A percentile compares a stretch with the other conserved stretches of the same genome.
phyloP scores from a whole-genome alignment of 2,113 vertebrate genomes.

The Pteronura brasiliensis region DNA sequence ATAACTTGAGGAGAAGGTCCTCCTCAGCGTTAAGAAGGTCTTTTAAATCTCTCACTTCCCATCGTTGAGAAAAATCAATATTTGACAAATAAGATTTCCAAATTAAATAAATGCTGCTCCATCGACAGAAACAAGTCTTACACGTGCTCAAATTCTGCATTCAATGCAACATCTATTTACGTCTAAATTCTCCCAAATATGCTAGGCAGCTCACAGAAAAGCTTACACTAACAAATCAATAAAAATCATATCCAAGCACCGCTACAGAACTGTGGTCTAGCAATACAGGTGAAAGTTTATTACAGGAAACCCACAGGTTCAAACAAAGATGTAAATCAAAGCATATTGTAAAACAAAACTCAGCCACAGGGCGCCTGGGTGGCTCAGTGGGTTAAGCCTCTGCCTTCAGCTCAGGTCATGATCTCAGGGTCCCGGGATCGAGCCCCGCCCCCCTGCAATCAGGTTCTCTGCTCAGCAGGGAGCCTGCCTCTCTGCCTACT shows the following conservation, averaged over 20 bases:
- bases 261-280: background rate
- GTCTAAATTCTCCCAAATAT: background rate
- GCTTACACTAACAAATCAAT: slow-evolving; percentile 4
- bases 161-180: background rate
- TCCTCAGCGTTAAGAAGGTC: slow-evolving; percentile 13
- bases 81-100: background rate
- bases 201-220: slow-evolving; percentile 7
- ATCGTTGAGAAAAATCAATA: background rate
- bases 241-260: slow-evolving; percentile 24
- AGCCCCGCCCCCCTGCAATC: no score
- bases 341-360: background rate
- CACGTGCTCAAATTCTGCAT: background rate
- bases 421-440: no score
- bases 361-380: background rate
- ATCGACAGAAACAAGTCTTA: background rate
- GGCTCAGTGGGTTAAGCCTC: no score
- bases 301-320: background rate
- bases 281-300: background rate
- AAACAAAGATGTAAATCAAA: background rate
- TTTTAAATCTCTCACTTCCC: background rate
- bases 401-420: no score
- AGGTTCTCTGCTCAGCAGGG: no score
- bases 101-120: slow-evolving; percentile 32
- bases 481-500: no score
- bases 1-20: background rate